Evolutionary conservation across 2,888 invertebrate genomes (phyloP).

Genomic region (Polydrusus cervinus): DNA sequence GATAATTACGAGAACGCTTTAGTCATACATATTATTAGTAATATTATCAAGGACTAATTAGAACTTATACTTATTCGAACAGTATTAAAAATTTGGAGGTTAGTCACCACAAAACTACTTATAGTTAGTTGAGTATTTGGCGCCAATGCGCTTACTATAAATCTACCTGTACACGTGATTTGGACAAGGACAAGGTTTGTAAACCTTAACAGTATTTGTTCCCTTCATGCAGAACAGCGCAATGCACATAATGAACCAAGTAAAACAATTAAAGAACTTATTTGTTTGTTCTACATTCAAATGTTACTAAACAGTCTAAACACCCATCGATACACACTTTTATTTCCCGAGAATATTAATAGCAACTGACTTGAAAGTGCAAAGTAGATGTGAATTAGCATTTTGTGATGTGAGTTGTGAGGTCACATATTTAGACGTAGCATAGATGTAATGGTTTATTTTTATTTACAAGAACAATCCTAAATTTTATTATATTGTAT

Average conservation of each 20-base stretch:
- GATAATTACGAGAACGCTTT: neutral
- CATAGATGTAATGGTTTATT: slow-evolving; percentile 54
- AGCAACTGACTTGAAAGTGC: slow-evolving; percentile 49
- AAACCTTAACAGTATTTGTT: slow-evolving; percentile 52
- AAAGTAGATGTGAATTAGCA: slow-evolving; percentile 53
- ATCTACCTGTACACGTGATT: slow-evolving; percentile 45
- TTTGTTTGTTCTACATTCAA: slow-evolving; percentile 26
- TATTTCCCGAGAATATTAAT: slow-evolving; percentile 53
- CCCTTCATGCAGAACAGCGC: slow-evolving; percentile 56
- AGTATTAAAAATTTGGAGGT: slow-evolving; percentile 38
- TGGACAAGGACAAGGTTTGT: slow-evolving; percentile 55
- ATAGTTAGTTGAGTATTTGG: slow-evolving; percentile 2
- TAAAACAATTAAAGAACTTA: slow-evolving; percentile 22
- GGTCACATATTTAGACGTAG: slow-evolving; percentile 50
- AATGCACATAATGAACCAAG: slow-evolving; percentile 50
- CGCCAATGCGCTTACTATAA: slow-evolving; percentile 13
- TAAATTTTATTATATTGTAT: slow-evolving; percentile 18
- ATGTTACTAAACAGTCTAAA: slow-evolving; percentile 29
- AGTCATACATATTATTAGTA: slow-evolving; percentile 24
- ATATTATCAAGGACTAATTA: slow-evolving; percentile 23
- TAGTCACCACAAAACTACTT: slow-evolving; percentile 14
- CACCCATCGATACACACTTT: slow-evolving; percentile 45
- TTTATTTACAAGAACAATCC: slow-evolving; percentile 49
- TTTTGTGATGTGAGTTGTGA: slow-evolving; percentile 53
- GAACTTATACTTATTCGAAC: neutral